Evolutionary conservation across 2,888 invertebrate species (phyloP), one percentile per base, ranked within the genome.

Genomic region (Podotricha telesiphe): DNA sequence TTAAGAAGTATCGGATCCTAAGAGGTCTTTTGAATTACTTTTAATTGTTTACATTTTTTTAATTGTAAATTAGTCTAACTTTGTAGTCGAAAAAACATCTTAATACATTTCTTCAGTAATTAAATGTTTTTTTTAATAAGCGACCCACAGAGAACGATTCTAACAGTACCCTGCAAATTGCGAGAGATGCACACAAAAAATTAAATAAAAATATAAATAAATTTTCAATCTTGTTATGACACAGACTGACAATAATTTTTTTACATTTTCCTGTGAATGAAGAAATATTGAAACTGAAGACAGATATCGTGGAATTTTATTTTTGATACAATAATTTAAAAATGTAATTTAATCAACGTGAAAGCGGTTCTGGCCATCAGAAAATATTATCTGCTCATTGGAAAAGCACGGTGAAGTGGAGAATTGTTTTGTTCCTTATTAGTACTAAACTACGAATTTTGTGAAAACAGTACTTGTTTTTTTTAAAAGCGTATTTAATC

Each of bases 371-470:
- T 50, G 62, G 15, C 62, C 34, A 20, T 17, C 48, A 15, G 13
- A 62, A 62, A 50, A 48, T 62, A 50, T 62, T 62, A 50, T 48
- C n/a, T 42, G 11, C 5, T 1, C 42, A 62, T 17, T 62, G 8
- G 1, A 13, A 62, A 19, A 1, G 62, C 13, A 37, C 20, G 15
- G 11, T 37, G 15, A 37, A 34, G 34, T 37, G 42, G 28, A 61
- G 61, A 22, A 6, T n/a, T 2, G 45, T 59, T 45, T 45, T 10
- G 10, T 45, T 45, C 55, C 11, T 59, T 45, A n/a, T 55, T 37
- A 37, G 8, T 55, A 17, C 37, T 55, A 37, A 37, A 2, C 10
- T 17, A 17, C n/a, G 37, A 17, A 37, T 55, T 55, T 13, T 2
- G 11, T 10, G 42, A 11, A 42, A 13, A 4, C 13, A 42, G 11